Evolutionary conservation across 2,797 vertebrate species (phyloP).

Genomic region (Esox masquinongy): DNA sequence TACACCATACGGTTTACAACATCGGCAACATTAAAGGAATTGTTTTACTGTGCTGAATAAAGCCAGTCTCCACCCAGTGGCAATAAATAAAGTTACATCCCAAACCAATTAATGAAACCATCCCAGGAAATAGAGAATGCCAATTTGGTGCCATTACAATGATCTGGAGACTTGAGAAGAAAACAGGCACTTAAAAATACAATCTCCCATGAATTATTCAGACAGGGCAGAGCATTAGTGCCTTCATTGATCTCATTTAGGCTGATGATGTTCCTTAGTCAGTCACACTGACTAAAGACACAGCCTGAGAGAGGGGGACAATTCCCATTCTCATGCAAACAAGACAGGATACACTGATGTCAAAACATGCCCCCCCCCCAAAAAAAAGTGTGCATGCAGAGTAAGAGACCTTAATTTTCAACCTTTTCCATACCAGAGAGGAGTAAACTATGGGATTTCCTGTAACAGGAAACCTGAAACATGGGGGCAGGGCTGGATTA

Average conservation of each 20-base stretch:
- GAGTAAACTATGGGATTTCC: not conserved
- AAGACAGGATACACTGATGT: not conserved
- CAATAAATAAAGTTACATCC: not conserved
- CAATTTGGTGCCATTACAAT: not conserved
- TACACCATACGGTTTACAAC: no score
- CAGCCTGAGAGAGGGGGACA: not conserved
- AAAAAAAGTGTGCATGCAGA: constrained; percentile 10
- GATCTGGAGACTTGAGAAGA: not conserved
- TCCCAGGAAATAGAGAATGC: constrained; percentile 1
- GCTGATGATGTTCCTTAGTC: not conserved
- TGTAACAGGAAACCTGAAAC: not conserved
- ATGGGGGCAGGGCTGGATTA: no score
- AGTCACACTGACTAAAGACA: not conserved
- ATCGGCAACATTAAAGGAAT: no score
- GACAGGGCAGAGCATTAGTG: not conserved
- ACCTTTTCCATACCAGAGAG: not conserved
- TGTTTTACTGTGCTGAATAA: not conserved
- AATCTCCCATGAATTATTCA: constrained; percentile 22
- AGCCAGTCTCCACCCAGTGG: not conserved
- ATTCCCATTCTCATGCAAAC: constrained; percentile 17
- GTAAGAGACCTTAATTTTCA: not conserved
- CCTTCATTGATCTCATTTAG: constrained; percentile 8
- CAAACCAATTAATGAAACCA: constrained; percentile 22
- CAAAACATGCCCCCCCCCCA: not conserved
- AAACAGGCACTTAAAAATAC: constrained; percentile 27